Base-by-base conservation (phyloP, 2,113 vertebrate species). In the Vidua chalybeata region DNA sequence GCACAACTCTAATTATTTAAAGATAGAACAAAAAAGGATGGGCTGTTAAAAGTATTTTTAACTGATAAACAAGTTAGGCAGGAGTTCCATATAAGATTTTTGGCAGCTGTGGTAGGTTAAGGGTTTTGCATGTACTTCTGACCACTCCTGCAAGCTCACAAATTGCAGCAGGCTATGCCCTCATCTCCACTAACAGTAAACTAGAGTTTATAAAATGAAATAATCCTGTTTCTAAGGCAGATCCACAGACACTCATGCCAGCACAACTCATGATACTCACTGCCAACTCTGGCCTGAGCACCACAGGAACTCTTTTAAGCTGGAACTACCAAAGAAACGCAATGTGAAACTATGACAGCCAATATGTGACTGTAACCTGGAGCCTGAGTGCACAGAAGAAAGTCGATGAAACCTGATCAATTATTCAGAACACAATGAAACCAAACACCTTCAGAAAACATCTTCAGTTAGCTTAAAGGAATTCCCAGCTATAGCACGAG, bases 381-480 rank as follows among this genome's bases (percentile, higher is more conserved):
- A 62, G 66, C 58, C 24, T 21, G 58, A 75, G 73, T 9, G n/a
- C 78, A 88, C 71, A 69, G 49, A 54, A 62, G 64, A 45, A 59
- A 45, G 61, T 15, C 3, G 9, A 35, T 77, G 71, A 93, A 94
- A 80, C 43, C 33, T 58, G 43, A 66, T 97, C 84, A 94, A 97
- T 97, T 93, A 96, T 96, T 91, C 67, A 97, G 59, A 93, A 85
- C 30, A 43, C 45, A 83, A 83, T 52, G 96, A 93, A 96, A 97
- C 78, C 33, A 52, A 94, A 95, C 33, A 90, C 94, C 56, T 90
- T 66, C 19, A 85, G 66, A 88, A 95, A 93, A 95, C 63, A 59
- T 52, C 55, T 83, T 73, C 82, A 80, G n/a, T 85, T 83, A 39
- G 24, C 82, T 87, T 52, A 77, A 83, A 90, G 67, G 81, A 90